A percentile compares a stretch with the other conserved stretches of the same genome.
These are phyloP conservation scores for Drosophila meridiana DNA, from an alignment of 2,888 invertebrate species.

Conservation along the genomic window DNA sequence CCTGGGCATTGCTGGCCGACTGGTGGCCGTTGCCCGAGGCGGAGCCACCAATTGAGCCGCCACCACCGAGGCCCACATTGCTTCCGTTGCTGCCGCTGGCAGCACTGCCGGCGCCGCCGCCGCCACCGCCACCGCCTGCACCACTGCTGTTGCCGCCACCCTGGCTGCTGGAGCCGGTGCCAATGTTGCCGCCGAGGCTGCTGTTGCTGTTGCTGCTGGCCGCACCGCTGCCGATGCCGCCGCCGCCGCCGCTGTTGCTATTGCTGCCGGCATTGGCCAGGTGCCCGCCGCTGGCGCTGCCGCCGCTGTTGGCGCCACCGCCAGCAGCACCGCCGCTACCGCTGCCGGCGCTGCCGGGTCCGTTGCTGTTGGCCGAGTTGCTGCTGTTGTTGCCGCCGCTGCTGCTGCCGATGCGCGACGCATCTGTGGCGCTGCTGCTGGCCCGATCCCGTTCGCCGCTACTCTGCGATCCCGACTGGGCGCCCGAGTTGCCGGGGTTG, in stretches of 20 bases:
- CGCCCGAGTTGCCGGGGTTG: slow-evolving; percentile 10
- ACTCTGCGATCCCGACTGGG: slow-evolving; percentile 30
- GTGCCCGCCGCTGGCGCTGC: slow-evolving; percentile 42
- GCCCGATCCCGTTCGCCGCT: slow-evolving; percentile 36
- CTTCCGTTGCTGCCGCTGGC: slow-evolving; percentile 48
- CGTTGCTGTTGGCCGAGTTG: slow-evolving; percentile 61
- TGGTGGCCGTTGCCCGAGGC: slow-evolving; percentile 58
- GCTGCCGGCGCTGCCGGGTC: slow-evolving; percentile 76
- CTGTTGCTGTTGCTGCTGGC: slow-evolving; percentile 42
- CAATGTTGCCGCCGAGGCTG: slow-evolving; percentile 24
- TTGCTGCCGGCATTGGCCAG: slow-evolving; percentile 52
- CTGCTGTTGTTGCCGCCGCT: slow-evolving; percentile 56
- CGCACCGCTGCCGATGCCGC: slow-evolving; percentile 38
- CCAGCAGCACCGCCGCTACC: slow-evolving; percentile 44
- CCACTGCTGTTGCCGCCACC: slow-evolving; percentile 46
- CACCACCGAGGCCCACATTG: slow-evolving; percentile 30
- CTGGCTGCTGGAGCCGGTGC: slow-evolving; percentile 33
- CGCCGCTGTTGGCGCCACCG: slow-evolving; percentile 42
- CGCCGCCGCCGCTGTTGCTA: slow-evolving; percentile 52
- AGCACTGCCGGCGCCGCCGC: slow-evolving; percentile 27
- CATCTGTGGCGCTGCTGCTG: slow-evolving; percentile 40
- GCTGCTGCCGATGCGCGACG: slow-evolving; percentile 40
- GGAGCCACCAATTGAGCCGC: slow-evolving; percentile 36
- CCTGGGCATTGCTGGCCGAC: slow-evolving; percentile 39
- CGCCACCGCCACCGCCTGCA: slow-evolving; percentile 41